These are phyloP conservation scores for Galerucella nymphaeae DNA, from an alignment of 2,888 invertebrate species.

Conservation along the genomic window DNA sequence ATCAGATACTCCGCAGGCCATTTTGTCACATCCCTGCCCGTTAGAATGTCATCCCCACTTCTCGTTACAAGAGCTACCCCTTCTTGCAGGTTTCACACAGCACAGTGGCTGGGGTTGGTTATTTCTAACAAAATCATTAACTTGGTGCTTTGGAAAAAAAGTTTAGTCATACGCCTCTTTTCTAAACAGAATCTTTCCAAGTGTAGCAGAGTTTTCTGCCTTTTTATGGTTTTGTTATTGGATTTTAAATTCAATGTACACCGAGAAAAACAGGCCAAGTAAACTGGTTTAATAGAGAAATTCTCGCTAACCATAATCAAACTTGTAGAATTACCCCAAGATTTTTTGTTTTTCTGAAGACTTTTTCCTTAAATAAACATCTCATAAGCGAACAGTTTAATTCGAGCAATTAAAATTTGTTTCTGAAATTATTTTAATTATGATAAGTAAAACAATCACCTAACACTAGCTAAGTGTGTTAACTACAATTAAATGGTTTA, in stretches of 20 bases:
- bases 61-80: conserved; percentile 54
- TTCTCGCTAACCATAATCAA: no score
- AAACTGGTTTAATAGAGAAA: no score
- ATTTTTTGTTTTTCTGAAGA: no score
- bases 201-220: conserved; percentile 19
- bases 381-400: no score
- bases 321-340: no score
- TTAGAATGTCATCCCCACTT: conserved; percentile 62
- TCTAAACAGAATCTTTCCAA: neutral
- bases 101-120: conserved; percentile 41
- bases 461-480: no score
- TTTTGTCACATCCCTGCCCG: conserved; percentile 70
- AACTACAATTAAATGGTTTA: no score
- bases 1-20: conserved; percentile 68
- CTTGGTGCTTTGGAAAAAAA: conserved; percentile 40
- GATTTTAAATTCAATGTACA: neutral
- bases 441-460: no score
- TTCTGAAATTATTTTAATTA: no score
- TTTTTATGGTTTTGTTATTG: conserved; percentile 31
- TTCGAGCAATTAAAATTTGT: no score
- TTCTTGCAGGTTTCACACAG: conserved; percentile 36
- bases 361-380: no score
- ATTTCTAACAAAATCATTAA: conserved; percentile 45
- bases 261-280: no score
- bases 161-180: conserved; percentile 24